Evolutionary conservation across 1,140 invertebrate genomes (phyloP).

Genomic region (Neodiprion virginianus): DNA sequence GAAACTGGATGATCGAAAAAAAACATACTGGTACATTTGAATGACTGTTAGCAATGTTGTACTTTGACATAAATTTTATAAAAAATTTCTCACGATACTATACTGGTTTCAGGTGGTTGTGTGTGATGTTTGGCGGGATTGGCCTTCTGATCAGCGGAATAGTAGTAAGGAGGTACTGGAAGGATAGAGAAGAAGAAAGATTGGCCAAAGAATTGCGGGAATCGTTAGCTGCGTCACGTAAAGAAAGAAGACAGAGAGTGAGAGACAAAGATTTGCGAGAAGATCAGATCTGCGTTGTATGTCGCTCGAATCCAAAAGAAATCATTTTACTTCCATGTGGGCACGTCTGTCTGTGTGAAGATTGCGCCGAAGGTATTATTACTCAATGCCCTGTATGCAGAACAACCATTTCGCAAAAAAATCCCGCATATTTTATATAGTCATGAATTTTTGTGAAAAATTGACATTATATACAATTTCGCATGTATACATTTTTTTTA

Average conservation of each 20-base stretch:
- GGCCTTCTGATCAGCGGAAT: constrained; percentile 70
- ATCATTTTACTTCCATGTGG: constrained; percentile 83
- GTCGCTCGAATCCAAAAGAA: constrained; percentile 77
- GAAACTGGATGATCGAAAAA: constrained; percentile 72
- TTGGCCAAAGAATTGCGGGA: constrained; percentile 64
- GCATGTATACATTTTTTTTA: background rate
- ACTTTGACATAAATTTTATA: constrained; percentile 10
- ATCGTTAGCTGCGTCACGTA: constrained; percentile 68
- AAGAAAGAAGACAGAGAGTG: constrained; percentile 68
- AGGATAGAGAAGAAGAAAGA: constrained; percentile 63
- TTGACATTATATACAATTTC: constrained; percentile 22
- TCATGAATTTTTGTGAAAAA: constrained; percentile 30
- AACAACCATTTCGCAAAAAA: constrained; percentile 67
- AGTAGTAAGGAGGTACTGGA: constrained; percentile 70
- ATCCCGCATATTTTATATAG: constrained; percentile 75
- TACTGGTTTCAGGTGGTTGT: constrained; percentile 63
- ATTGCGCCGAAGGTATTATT: constrained; percentile 75
- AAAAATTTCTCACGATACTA: constrained; percentile 18
- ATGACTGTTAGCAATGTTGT: constrained; percentile 6
- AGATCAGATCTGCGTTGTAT: constrained; percentile 78
- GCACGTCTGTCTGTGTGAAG: constrained; percentile 84
- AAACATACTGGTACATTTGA: constrained; percentile 62
- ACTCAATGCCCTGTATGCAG: constrained; percentile 78
- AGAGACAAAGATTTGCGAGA: constrained; percentile 69
- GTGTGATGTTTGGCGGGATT: constrained; percentile 72